phyloP scores from a whole-genome alignment of 1,140 invertebrate genomes.

The Dendrolimus punctatus region DNA sequence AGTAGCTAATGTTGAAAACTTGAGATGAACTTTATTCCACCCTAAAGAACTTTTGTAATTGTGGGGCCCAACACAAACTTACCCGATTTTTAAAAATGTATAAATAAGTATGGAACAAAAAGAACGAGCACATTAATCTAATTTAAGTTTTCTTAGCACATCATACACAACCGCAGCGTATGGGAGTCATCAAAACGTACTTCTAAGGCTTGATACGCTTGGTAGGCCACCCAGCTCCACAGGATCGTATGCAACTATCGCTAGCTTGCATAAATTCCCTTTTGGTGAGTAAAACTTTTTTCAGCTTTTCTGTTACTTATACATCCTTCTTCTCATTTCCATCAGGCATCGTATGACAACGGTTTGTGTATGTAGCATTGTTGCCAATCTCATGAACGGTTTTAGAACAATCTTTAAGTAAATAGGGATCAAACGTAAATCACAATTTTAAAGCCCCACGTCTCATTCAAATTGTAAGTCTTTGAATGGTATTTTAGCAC shows the following conservation, averaged over 20 bases:
- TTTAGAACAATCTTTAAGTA: background rate
- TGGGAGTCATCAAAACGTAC: slow-evolving; percentile 80
- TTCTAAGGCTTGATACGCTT: slow-evolving; percentile 78
- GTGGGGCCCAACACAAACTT: background rate
- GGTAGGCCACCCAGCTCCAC: slow-evolving; percentile 81
- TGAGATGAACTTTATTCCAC: background rate
- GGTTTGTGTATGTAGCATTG: too few relatives aligned
- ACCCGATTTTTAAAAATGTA: background rate
- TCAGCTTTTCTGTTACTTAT: background rate
- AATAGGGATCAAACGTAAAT: background rate
- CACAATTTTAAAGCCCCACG: too few relatives aligned
- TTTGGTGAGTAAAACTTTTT: slow-evolving; percentile 44
- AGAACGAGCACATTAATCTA: slow-evolving; percentile 1
- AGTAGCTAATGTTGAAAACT: too few relatives aligned
- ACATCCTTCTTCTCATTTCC: too few relatives aligned
- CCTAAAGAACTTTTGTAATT: slow-evolving; percentile 5
- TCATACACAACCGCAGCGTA: slow-evolving; percentile 81
- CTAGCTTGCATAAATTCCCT: slow-evolving; percentile 80
- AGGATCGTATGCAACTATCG: slow-evolving; percentile 86
- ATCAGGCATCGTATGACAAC: too few relatives aligned
- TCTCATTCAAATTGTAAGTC: too few relatives aligned
- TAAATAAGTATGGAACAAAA: background rate
- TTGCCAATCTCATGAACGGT: too few relatives aligned
- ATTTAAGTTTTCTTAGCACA: slow-evolving; percentile 57
- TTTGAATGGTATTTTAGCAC: too few relatives aligned